phyloP scores from a whole-genome alignment of 1,140 invertebrate genomes.

The Hypsibius dujardini region DNA sequence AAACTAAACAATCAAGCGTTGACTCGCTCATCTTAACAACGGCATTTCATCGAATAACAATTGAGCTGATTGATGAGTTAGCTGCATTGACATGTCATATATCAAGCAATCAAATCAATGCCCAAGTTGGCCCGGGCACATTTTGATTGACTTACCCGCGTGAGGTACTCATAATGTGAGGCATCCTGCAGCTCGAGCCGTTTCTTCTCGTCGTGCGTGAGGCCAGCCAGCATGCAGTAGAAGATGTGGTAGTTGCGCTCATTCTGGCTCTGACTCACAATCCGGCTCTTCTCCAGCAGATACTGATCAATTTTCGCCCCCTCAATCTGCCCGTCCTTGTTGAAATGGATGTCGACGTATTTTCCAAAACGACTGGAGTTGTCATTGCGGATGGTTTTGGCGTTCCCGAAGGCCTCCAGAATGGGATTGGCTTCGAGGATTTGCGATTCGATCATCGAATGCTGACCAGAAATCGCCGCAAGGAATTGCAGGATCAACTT shows the following conservation, averaged over 20 bases:
- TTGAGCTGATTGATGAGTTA: too few species aligned
- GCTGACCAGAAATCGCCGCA: constrained; percentile 91
- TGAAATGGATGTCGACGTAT: constrained; percentile 97
- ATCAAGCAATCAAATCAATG: too few species aligned
- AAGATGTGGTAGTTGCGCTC: constrained; percentile 98
- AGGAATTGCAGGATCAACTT: constrained; percentile 94
- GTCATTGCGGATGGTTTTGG: constrained; percentile 95
- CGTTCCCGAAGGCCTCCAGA: constrained; percentile 93
- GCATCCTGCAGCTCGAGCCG: constrained; percentile 72
- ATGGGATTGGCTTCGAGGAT: constrained; percentile 83
- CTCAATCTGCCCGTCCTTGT: constrained; percentile 76
- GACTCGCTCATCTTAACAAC: too few species aligned
- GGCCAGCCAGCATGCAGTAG: constrained; percentile 88
- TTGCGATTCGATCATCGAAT: constrained; percentile 97
- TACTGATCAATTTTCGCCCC: constrained; percentile 97
- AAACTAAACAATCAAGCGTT: too few species aligned
- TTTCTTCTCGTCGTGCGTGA: constrained; percentile 69
- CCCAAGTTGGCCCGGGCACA: too few species aligned
- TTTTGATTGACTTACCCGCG: constrained; percentile 47
- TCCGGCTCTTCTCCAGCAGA: constrained; percentile 87
- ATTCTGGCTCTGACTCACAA: constrained; percentile 77
- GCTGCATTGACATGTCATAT: too few species aligned
- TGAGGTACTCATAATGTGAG: constrained; percentile 73
- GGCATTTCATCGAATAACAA: too few species aligned
- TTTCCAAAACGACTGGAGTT: constrained; percentile 94